Base-by-base conservation (phyloP, 92 coral and sea anemone species). In the Meandrina meandrites region DNA sequence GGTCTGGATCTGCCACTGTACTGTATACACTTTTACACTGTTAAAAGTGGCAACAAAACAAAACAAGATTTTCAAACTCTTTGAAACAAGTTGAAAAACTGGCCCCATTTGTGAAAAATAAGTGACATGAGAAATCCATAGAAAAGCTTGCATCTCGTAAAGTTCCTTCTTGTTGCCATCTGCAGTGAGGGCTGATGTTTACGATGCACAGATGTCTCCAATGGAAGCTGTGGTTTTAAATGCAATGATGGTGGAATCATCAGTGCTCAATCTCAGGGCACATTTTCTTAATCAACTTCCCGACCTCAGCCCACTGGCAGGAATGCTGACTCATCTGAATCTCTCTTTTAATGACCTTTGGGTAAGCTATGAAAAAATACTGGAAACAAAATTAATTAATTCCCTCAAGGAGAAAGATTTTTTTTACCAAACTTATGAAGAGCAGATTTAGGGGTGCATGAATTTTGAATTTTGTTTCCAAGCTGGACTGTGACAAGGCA, bases 301-400 rank as follows among this genome's bases (percentile, higher is more conserved):
- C 51, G 90, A 90, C 51, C 81, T 97, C 57, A 85, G 80, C 4
- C 90, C 93, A 76, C 87, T 97, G 71, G 86, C 94, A 78, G 91
- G 85, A 69, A 88, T 88, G 57, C 89, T 97, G 51, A 97, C 99
- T 37, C 97, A 95, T 62, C 77, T 97, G 17, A 95, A 95, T 91
- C 93, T 95, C 10, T 95, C 99, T 11, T 96, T 96, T 79, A 96
- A 96, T 84, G 95, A 96, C 78, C 94, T 96, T 81, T 92, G 96
- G 98, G 99, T 96, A 79, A 78, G 99, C 58, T 78, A 17, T 53
- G 27, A 73, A 30, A 48, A 48, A 48, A 4, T 48, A 4, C 14
- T 48, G 0, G 53, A 48, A 0, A 4, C 1, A 13, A 48, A 13
- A 48, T 8, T 48, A 48, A 12, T 13, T 48, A 40, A 40, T 40